Evolutionary conservation across 2,113 vertebrate genomes (phyloP).

Genomic region (Hypocryptadius cinnamomeus): DNA sequence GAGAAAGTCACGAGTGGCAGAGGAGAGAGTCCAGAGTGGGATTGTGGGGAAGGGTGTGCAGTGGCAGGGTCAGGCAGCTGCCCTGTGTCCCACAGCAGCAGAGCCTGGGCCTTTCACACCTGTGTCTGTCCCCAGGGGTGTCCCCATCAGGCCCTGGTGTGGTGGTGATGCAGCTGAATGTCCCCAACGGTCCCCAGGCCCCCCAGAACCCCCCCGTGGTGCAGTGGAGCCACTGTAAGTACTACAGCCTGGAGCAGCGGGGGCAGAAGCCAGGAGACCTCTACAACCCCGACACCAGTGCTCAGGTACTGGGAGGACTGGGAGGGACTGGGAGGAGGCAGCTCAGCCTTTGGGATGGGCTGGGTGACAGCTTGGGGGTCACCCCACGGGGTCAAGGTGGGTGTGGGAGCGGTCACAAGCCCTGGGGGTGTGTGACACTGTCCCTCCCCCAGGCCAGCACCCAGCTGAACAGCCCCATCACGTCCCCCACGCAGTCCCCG

Average conservation of each 20-base stretch:
- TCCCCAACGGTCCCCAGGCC: conserved; percentile 85
- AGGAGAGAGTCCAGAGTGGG: neutral
- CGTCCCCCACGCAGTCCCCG: conserved; percentile 92
- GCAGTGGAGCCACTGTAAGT: conserved; percentile 98
- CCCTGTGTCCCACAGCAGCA: neutral
- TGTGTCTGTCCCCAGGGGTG: conserved; percentile 73
- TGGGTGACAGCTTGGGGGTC: neutral
- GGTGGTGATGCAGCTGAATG: conserved; percentile 97
- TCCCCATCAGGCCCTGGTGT: conserved; percentile 87
- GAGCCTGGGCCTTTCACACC: neutral
- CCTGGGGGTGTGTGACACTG: neutral
- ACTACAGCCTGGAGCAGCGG: conserved; percentile 94
- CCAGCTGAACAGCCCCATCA: conserved; percentile 88
- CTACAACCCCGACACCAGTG: conserved; percentile 82
- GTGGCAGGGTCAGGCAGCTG: neutral
- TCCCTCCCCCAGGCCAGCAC: conserved; percentile 74
- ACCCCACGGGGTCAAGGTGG: too few species aligned
- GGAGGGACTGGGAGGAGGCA: neutral
- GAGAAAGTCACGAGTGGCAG: neutral
- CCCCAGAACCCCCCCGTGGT: conserved; percentile 86
- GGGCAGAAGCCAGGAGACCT: conserved; percentile 90
- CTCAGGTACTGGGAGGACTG: conserved; percentile 75
- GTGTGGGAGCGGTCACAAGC: accelerated
- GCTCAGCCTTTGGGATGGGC: neutral
- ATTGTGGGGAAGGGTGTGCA: too few species aligned